Conservation (phyloP, 2,113 vertebrate species). For the Setophaga coronata region DNA sequence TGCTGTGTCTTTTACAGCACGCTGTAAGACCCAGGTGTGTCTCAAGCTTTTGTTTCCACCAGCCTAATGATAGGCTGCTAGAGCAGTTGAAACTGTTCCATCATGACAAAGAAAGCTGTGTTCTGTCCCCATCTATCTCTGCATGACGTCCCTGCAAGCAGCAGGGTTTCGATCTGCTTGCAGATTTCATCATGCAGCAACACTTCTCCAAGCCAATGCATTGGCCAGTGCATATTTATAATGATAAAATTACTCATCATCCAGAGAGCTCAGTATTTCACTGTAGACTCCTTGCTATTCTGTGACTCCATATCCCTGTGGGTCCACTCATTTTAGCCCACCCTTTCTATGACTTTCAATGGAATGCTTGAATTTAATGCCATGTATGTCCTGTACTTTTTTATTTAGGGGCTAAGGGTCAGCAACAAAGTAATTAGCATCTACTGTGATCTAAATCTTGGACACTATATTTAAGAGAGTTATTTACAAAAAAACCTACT, state of each 20-base stretch:
- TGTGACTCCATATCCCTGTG: not conserved
- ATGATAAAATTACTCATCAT: not conserved
- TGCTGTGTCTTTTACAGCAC: not conserved
- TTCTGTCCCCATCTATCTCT: not conserved
- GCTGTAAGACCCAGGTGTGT: not conserved
- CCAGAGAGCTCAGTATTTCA: not conserved
- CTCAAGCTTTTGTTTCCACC: not conserved
- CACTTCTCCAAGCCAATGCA: not conserved
- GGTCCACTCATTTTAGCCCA: not conserved
- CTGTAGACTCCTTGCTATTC: not conserved
- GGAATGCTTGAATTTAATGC: not conserved
- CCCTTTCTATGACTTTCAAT: not conserved
- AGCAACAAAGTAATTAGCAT: not conserved
- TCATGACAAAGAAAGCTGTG: not conserved
- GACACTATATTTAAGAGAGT: not conserved
- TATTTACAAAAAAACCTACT: not conserved
- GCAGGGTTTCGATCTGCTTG: not conserved
- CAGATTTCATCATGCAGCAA: not conserved
- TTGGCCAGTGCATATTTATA: not conserved
- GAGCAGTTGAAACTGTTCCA: not conserved
- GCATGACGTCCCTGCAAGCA: not conserved
- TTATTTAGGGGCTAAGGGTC: not conserved
- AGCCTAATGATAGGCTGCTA: not conserved
- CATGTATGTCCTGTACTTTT: not conserved
- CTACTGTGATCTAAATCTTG: not conserved